A percentile compares a stretch with the other conserved stretches of the same genome.
These are phyloP conservation scores for Leptonema lineaticorne DNA, from an alignment of 1,140 invertebrate species.

Conservation along the genomic window DNA sequence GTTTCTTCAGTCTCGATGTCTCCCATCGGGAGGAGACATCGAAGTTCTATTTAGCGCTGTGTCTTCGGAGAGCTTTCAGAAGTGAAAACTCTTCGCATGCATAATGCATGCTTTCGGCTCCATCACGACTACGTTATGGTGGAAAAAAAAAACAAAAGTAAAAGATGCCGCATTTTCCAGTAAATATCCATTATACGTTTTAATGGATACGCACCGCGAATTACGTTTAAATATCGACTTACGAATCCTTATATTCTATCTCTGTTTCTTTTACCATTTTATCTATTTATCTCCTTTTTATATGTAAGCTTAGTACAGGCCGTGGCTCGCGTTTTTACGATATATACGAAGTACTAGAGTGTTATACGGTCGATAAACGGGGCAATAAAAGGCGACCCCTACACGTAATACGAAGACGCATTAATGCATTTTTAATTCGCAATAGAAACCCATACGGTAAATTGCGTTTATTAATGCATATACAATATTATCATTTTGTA, in stretches of 20 bases:
- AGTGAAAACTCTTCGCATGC: conserved; percentile 18
- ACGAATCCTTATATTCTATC: no score
- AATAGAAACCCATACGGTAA: background rate
- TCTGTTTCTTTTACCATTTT: no score
- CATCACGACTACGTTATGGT: background rate
- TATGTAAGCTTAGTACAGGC: no score
- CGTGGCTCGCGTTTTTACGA: no score
- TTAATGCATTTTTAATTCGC: background rate
- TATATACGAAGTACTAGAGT: no score
- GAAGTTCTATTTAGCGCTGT: conserved; percentile 9
- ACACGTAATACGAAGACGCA: background rate
- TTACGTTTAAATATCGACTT: no score
- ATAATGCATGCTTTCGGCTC: no score
- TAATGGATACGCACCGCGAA: background rate
- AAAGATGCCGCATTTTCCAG: background rate
- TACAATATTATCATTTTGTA: background rate
- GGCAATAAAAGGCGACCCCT: background rate
- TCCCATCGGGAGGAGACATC: no score
- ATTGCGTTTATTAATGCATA: background rate
- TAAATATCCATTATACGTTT: conserved; percentile 25
- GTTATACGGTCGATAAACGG: background rate
- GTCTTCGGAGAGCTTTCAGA: conserved; percentile 17
- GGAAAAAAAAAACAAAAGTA: no score
- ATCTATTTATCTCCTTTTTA: no score
- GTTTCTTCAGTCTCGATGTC: no score